Percentiles rank a stretch among this genome's conserved stretches.
Evolutionary conservation across 2,888 invertebrate species (phyloP).

Genomic region (Gastrophysa polygoni): DNA sequence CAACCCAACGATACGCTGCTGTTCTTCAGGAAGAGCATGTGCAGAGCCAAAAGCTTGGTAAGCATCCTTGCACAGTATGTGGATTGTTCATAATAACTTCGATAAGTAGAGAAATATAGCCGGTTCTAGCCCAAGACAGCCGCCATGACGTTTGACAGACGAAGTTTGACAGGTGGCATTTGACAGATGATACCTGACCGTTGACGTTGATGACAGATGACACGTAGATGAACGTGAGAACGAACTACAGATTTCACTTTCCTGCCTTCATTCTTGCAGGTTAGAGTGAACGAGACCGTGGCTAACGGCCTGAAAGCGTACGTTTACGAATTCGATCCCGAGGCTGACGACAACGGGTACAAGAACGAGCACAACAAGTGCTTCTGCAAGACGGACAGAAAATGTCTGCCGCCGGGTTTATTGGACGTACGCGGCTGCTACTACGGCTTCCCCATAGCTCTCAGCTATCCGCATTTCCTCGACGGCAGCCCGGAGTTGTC

Average conservation of each 20-base stretch:
- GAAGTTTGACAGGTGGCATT: too few species aligned
- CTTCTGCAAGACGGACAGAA: slow-evolving; percentile 69
- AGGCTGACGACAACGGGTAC: slow-evolving; percentile 79
- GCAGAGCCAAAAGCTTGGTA: slow-evolving; percentile 80
- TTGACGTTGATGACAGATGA: too few species aligned
- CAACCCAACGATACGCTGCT: slow-evolving; percentile 70
- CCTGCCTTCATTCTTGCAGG: too few species aligned
- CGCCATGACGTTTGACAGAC: too few species aligned
- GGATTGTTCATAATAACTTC: neutral
- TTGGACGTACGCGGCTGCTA: slow-evolving; percentile 87
- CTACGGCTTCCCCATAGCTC: slow-evolving; percentile 87
- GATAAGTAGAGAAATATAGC: too few species aligned
- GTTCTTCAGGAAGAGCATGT: slow-evolving; percentile 85
- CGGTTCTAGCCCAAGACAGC: too few species aligned
- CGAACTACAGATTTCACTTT: too few species aligned
- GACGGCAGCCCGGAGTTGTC: slow-evolving; percentile 70
- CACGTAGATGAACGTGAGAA: too few species aligned
- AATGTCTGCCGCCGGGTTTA: slow-evolving; percentile 76
- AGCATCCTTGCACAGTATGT: slow-evolving; percentile 44
- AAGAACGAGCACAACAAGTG: slow-evolving; percentile 77
- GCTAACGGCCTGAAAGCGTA: slow-evolving; percentile 69
- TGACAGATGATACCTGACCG: too few species aligned
- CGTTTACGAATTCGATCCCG: slow-evolving; percentile 76
- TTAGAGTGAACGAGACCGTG: slow-evolving; percentile 65
- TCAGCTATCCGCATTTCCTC: slow-evolving; percentile 88